Evolutionary conservation across 2,113 vertebrate species (phyloP).

Genomic region (Mesitornis unicolor): DNA sequence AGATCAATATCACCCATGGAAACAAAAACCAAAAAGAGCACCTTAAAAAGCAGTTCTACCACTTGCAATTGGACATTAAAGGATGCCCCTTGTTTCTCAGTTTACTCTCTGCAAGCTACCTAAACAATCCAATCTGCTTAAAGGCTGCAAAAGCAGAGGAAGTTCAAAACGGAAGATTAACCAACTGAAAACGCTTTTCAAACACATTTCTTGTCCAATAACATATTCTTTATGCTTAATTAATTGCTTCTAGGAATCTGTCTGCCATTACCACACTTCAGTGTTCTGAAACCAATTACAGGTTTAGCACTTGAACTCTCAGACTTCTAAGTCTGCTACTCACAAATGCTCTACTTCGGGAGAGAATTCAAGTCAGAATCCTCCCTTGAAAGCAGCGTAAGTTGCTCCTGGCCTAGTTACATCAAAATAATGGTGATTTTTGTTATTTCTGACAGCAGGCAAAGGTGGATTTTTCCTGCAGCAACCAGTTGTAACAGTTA

Average conservation of each 20-base stretch:
- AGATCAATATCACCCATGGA: background rate
- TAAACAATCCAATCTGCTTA: background rate
- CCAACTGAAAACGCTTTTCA: background rate
- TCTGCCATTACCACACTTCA: background rate
- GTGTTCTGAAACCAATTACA: background rate
- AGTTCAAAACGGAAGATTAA: background rate
- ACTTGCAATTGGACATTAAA: background rate
- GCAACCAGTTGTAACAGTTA: background rate
- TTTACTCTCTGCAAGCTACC: background rate
- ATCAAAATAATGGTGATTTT: background rate
- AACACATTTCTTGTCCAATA: background rate
- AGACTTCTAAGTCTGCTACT: background rate
- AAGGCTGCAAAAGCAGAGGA: background rate
- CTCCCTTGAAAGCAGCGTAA: background rate
- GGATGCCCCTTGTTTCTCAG: background rate
- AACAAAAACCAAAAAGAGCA: background rate
- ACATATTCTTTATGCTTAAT: background rate
- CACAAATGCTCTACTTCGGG: background rate
- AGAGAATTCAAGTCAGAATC: background rate
- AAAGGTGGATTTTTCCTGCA: background rate
- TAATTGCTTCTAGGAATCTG: background rate
- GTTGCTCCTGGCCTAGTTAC: background rate
- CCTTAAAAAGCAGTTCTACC: background rate
- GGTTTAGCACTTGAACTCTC: background rate
- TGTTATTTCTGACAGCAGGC: background rate